Conservation (phyloP, 2,797 vertebrate species). For the Harpagifer antarcticus region DNA sequence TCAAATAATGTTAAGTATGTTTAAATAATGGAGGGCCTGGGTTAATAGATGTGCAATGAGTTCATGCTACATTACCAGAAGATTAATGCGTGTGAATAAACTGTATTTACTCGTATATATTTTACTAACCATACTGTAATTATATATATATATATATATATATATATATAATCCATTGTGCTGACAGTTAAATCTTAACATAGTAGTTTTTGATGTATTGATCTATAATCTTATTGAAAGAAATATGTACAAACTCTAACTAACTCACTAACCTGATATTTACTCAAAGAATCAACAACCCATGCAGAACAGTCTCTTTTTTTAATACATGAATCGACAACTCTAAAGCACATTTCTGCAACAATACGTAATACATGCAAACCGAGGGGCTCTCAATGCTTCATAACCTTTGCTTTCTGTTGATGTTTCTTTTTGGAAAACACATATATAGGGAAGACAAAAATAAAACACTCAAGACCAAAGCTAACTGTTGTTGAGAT, state of each 20-base stretch:
- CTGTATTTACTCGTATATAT: conserved; percentile 7
- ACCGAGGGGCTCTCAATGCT: conserved; percentile 29
- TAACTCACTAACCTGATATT: conserved; percentile 17
- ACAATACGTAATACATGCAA: conserved; percentile 64
- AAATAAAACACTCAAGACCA: conserved; percentile 69
- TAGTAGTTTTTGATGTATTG: not conserved
- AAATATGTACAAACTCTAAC: conserved; percentile 1
- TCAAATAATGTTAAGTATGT: conserved; percentile 1
- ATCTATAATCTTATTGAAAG: not conserved
- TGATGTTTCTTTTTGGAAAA: conserved; percentile 12
- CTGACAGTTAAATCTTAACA: not conserved
- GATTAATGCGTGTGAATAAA: conserved; percentile 9
- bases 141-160: no score
- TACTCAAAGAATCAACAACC: conserved; percentile 50
- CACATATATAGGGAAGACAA: conserved; percentile 42
- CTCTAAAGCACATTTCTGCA: conserved; percentile 60
- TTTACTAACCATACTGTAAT: not conserved
- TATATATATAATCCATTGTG: conserved; percentile 10
- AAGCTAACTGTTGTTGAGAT: conserved; percentile 55
- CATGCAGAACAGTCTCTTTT: conserved; percentile 51
- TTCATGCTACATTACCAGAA: not conserved
- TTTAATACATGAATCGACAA: conserved; percentile 68
- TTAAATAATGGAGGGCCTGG: not conserved
- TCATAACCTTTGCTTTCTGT: conserved; percentile 46
- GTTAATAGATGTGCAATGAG: conserved; percentile 21